Conservation (phyloP, 2,797 vertebrate species). For the Botia kubotai region DNA sequence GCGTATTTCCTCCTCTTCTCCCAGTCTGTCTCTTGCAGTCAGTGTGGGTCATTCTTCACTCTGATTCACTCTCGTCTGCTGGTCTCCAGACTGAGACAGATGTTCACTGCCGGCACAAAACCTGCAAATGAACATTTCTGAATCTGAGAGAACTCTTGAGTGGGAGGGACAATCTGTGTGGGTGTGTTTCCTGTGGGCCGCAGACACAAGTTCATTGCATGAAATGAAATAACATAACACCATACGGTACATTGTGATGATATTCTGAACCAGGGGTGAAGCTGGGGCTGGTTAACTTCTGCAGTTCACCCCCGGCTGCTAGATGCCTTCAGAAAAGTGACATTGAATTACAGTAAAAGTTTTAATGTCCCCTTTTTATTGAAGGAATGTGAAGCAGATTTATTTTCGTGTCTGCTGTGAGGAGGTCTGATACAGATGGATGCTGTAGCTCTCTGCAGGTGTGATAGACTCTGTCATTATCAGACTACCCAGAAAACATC, state of each 20-base stretch:
- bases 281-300: neutral
- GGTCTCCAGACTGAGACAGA: conserved; percentile 38
- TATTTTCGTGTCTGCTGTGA: neutral
- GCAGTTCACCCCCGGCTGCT: neutral
- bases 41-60: conserved; percentile 51
- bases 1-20: conserved; percentile 49
- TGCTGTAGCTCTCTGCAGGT: neutral
- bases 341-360: neutral
- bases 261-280: neutral
- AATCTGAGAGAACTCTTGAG: conserved; percentile 40
- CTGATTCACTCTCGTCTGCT: conserved; percentile 46
- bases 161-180: conserved; percentile 26
- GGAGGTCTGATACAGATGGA: neutral
- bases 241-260: neutral
- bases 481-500: neutral
- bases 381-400: neutral
- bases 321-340: neutral
- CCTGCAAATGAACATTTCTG: conserved; percentile 55
- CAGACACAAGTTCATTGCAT: neutral
- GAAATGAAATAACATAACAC: neutral
- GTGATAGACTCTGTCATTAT: neutral
- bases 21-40: conserved; percentile 52
- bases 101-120: conserved; percentile 43
- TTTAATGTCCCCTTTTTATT: neutral
- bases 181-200: neutral